Base-by-base conservation (phyloP, 1,140 invertebrate genomes). In the Calliphora vicina region DNA sequence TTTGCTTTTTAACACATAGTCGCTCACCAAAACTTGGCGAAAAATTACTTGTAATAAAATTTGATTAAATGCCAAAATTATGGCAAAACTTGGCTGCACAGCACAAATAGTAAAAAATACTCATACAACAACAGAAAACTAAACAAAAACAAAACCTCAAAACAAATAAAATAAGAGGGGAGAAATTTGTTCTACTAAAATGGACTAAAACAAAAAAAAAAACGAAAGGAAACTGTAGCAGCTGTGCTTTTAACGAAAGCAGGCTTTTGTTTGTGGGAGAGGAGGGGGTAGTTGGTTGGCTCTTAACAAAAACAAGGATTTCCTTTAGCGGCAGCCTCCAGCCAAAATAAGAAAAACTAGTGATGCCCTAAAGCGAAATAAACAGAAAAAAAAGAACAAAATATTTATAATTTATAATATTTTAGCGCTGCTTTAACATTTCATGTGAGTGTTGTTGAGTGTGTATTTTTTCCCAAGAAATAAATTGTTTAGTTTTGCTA, bases 31-130 rank as follows among this genome's bases (percentile, higher is more conserved):
- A 78, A 78, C 35, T 43, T 78, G 35, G 20, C 35, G 74, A 78
- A 43, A 78, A 45, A 78, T 78, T 20, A 45, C 74, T 78, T 23
- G 35, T 26, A 78, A 78, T 78, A 43, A 78, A 78, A 43, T 78
- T 78, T 78, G 74, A 78, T 78, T 45, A 43, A 78, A 78, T 78
- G 74, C 74, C 74, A 20, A 78, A 78, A 43, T 78, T 78, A 78
- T 78, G 74, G 74, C 74, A 45, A 15, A 78, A 43, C 35, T 76
- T 76, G 73, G 29, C 73, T 42, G 73, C 17, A 10, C 5, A 13
- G 73, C n/a, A 29, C 29, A 35, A 35, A 35, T 35, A 35, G 8
- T 17, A 10, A 76, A n/a, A 73, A 73, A 73, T 13, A 35, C 27
- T 6, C 15, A 57, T 2, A 67, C 2, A 67, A 67, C 17, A 23